Evolutionary conservation across 2,797 vertebrate genomes (phyloP).

Genomic region (Betta splendens): DNA sequence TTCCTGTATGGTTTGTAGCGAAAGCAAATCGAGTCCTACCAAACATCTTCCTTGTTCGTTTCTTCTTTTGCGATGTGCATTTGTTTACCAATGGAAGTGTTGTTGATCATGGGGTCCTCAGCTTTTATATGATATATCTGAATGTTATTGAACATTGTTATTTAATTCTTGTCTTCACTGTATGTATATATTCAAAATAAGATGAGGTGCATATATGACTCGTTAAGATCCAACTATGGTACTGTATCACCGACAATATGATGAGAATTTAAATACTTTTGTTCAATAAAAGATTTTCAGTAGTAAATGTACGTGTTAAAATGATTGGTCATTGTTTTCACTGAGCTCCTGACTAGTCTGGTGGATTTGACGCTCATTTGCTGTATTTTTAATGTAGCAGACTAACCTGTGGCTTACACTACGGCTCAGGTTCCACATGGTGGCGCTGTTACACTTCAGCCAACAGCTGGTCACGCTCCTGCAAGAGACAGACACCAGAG

Average conservation of each 20-base stretch:
- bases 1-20: slow-evolving; percentile 22
- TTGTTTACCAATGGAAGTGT: slow-evolving; percentile 80
- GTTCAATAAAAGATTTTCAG: slow-evolving; percentile 84
- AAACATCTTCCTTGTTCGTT: slow-evolving; percentile 54
- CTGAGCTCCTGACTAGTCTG: no score
- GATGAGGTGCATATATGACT: slow-evolving; percentile 82
- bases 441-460: slow-evolving; percentile 33
- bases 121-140: slow-evolving; percentile 80
- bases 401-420: not conserved
- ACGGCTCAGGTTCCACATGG: not conserved
- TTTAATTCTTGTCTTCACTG: slow-evolving; percentile 85
- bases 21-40: slow-evolving; percentile 39
- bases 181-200: slow-evolving; percentile 82
- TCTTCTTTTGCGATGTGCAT: slow-evolving; percentile 57
- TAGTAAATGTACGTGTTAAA: slow-evolving; percentile 42
- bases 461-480: not conserved
- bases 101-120: slow-evolving; percentile 74
- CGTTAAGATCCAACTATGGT: slow-evolving; percentile 78
- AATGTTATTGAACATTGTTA: slow-evolving; percentile 85
- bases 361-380: no score
- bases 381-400: no score
- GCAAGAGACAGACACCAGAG: not conserved
- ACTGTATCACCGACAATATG: slow-evolving; percentile 81
- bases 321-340: not conserved
- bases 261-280: slow-evolving; percentile 84